Base-by-base conservation (phyloP, 2,888 invertebrate species). In the Sthenelais limicola region DNA sequence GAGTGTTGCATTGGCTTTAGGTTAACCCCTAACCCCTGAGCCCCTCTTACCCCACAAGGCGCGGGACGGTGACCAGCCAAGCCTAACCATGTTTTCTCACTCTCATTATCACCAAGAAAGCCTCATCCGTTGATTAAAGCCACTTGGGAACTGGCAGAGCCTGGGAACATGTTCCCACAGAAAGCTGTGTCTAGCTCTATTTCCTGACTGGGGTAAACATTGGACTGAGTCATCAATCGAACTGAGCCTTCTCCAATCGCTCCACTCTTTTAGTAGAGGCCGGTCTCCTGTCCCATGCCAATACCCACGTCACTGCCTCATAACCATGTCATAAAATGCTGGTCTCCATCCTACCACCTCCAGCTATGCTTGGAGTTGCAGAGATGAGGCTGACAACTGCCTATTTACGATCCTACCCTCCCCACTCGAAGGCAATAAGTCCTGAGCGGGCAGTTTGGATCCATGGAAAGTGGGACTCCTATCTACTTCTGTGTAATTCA, bases 121-220 rank as follows among this genome's bases (percentile, higher is more conserved):
- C 9, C 4, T 49, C 49, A 21, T 56, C 56, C 26, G 21, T n/a
- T n/a, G n/a, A n/a, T n/a, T n/a, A n/a, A n/a, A n/a, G n/a, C n/a
- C n/a, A n/a, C 28, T 52, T 21, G 32, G 30, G 56, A 33, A 15
- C n/a, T 30, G 52, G 52, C 21, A 30, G 30, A n/a, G 18, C 24
- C 48, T 21, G 56, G 56, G 56, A 56, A 28, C 56, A 32, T n/a
- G 30, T n/a, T 24, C 49, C 49, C 49, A 49, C 5, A 49, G 12
- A 30, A 56, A 18, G 15, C 56, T 12, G 56, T 33, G 56, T 56
- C 56, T 56, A 56, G 56, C 56, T 56, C 56, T 21, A 56, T 56
- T 56, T 56, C 56, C 56, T 18, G 56, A 18, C 15, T 12, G 56
- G 33, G 56, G 56, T 56, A 56, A 56, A 56, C 56, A 56, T 33